Evolutionary conservation across 2,797 vertebrate species (phyloP), one percentile per base, ranked within the genome.

Genomic region (Telmatherina bonti): DNA sequence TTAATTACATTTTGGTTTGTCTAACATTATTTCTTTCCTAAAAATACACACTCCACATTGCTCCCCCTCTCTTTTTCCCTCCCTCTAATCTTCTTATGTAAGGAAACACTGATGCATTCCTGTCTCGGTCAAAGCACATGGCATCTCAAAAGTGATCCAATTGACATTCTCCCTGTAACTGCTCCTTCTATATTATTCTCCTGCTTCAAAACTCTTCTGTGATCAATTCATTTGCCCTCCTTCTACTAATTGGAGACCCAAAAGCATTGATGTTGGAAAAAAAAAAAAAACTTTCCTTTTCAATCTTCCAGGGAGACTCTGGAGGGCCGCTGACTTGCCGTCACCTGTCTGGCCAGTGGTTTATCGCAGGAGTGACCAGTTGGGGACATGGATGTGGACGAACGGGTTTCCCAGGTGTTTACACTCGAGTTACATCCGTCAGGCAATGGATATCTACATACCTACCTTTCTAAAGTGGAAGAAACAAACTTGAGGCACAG

Each of bases 311-410:
- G 98, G 97, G 98, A 0, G 97, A 99, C 33, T 98, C 96, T 0
- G 98, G 98, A 0, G 97, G 97, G 1, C 97, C 98, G 0, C 82
- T 99, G 85, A 94, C 96, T 30, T 99, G 97, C 71, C 94, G 92
- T 62, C 95, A 96, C 76, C 75, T 81, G 33, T 95, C 95, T 0
- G 96, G 97, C 47, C 95, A 91, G 51, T 99, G 98, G 98, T 98
- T 99, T 86, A 88, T 98, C 26, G 96, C 96, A 1, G 97, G 98
- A 78, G 96, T 99, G 89, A 99, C 97, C 31, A 99, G 97, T 90
- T 98, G 97, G 97, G 97, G 97, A 74, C 96, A 96, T 0, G 97
- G 97, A 83, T 99, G 98, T 3, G 97, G 95, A 9, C 93, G 96
- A 68, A 94, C 89, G 0, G 93, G 95, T 82, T 97, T 95, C 79